Evolutionary conservation across 2,888 invertebrate genomes (phyloP).

Genomic region (Ganaspis brasiliensis): DNA sequence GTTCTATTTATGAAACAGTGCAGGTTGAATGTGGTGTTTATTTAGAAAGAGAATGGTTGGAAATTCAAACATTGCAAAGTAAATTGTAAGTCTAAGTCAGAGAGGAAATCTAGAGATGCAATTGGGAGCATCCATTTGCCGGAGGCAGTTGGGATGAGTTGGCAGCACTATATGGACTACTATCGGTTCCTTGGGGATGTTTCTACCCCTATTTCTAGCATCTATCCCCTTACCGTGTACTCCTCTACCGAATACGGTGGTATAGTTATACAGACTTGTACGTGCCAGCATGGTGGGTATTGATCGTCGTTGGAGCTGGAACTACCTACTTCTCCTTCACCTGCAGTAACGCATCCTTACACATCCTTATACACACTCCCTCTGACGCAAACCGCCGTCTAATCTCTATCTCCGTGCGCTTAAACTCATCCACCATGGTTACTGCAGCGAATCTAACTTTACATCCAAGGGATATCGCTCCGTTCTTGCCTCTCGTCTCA

Average conservation of each 20-base stretch:
- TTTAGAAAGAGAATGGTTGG: slow-evolving; percentile 44
- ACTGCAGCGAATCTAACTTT: slow-evolving; percentile 28
- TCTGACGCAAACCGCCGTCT: slow-evolving; percentile 46
- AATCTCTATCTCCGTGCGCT: slow-evolving; percentile 48
- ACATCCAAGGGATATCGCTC: slow-evolving; percentile 6
- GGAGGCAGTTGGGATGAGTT: slow-evolving; percentile 71
- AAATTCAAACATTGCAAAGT: slow-evolving; percentile 46
- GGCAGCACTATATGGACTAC: slow-evolving; percentile 73
- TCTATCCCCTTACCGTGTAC: slow-evolving; percentile 73
- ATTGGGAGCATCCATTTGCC: slow-evolving; percentile 71
- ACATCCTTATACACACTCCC: slow-evolving; percentile 63
- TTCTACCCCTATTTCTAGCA: slow-evolving; percentile 77
- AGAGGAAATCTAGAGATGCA: slow-evolving; percentile 69
- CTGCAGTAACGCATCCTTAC: slow-evolving; percentile 75
- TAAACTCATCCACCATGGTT: slow-evolving; percentile 3
- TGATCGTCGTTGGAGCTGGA: slow-evolving; percentile 74
- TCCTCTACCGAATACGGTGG: slow-evolving; percentile 71
- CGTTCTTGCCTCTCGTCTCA: slow-evolving; percentile 2
- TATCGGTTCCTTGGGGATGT: slow-evolving; percentile 79
- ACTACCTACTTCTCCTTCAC: slow-evolving; percentile 72
- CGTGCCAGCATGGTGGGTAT: slow-evolving; percentile 75
- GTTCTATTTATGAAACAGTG: slow-evolving; percentile 40
- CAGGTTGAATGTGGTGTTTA: slow-evolving; percentile 47
- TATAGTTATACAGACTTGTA: slow-evolving; percentile 73
- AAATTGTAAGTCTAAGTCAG: slow-evolving; percentile 40